These are phyloP conservation scores for Danio jaintianensis DNA, from an alignment of 2,797 vertebrate species.

Conservation along the genomic window DNA sequence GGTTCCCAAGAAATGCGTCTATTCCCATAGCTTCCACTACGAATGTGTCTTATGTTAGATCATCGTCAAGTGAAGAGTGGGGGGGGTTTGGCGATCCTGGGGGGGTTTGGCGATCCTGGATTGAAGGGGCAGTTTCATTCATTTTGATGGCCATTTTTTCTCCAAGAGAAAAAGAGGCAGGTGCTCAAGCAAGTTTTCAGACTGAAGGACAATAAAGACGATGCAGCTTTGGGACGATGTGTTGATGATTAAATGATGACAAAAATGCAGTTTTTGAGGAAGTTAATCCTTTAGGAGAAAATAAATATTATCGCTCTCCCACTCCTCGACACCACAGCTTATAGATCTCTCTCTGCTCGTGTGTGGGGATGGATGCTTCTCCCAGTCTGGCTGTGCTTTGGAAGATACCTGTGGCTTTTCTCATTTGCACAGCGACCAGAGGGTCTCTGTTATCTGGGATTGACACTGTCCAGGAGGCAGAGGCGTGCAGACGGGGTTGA, in stretches of 20 bases:
- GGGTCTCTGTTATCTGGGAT: slow-evolving; percentile 31
- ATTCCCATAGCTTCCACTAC: too few relatives aligned
- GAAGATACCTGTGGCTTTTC: slow-evolving; percentile 49
- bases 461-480: slow-evolving; percentile 11
- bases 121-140: too few relatives aligned
- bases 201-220: too few relatives aligned
- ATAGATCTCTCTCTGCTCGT: not conserved
- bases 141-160: too few relatives aligned
- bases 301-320: slow-evolving; percentile 7
- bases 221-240: not conserved
- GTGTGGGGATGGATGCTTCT: not conserved
- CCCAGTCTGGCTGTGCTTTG: not conserved
- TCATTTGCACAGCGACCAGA: slow-evolving; percentile 35
- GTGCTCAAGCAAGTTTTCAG: too few relatives aligned
- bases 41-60: too few relatives aligned
- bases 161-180: too few relatives aligned
- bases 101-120: too few relatives aligned
- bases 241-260: not conserved
- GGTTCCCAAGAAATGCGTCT: too few relatives aligned
- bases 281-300: not conserved
- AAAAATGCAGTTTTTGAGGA: not conserved
- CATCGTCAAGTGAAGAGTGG: too few relatives aligned
- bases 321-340: slow-evolving; percentile 1
- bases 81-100: too few relatives aligned
- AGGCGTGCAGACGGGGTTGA: slow-evolving; percentile 16